These are phyloP conservation scores for Cyanistes caeruleus DNA, from an alignment of 2,113 vertebrate species.

Conservation along the genomic window DNA sequence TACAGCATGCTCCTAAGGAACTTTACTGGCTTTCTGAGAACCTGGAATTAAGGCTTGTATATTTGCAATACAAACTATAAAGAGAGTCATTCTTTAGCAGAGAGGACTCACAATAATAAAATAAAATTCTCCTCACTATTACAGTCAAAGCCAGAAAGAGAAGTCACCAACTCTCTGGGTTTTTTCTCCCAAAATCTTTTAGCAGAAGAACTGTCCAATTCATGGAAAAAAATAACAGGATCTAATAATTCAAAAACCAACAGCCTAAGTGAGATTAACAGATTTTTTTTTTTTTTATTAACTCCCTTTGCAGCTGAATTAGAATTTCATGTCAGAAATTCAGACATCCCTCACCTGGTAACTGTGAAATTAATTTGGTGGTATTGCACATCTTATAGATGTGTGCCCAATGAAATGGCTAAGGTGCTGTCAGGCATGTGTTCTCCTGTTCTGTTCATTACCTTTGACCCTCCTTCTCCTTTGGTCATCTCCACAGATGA, in stretches of 20 bases:
- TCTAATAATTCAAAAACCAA: not conserved
- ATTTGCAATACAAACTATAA: not conserved
- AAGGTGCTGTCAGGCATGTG: not conserved
- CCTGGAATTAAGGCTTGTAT: not conserved
- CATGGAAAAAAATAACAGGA: not conserved
- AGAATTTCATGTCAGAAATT: not conserved
- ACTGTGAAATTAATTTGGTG: not conserved
- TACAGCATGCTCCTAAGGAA: not conserved
- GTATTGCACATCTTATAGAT: not conserved
- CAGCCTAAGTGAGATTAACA: not conserved
- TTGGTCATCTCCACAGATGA: not conserved
- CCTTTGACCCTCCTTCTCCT: not conserved
- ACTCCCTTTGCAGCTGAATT: not conserved
- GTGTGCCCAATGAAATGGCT: not conserved
- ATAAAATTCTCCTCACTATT: not conserved
- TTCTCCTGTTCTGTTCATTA: not conserved
- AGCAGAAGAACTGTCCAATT: not conserved
- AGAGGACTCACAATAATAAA: not conserved
- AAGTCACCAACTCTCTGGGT: rapidly evolving
- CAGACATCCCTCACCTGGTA: not conserved
- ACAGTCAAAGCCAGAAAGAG: not conserved
- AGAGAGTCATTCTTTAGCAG: not conserved
- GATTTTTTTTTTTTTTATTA: not conserved
- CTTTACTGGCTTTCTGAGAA: not conserved
- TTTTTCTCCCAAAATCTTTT: not conserved